These are phyloP conservation scores for Griposia aprilina DNA, from an alignment of 2,888 invertebrate species.

Conservation along the genomic window DNA sequence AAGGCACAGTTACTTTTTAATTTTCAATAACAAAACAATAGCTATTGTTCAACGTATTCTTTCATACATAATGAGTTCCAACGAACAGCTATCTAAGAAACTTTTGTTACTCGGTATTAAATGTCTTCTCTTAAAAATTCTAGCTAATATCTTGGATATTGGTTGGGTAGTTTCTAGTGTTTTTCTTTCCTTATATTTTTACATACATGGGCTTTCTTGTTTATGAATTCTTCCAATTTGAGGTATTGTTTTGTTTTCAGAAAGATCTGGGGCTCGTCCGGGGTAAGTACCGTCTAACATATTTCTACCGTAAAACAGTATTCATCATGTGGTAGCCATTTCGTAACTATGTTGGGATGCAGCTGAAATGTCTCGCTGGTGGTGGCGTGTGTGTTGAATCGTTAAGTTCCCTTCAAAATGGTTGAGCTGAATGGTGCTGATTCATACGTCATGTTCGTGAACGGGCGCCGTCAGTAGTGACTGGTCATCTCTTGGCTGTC, in stretches of 20 bases:
- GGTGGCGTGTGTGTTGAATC: no score
- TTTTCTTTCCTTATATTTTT: conserved; percentile 13
- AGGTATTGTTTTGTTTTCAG: conserved; percentile 1
- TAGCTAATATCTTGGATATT: conserved; percentile 49
- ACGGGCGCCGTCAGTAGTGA: no score
- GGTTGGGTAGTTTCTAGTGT: conserved; percentile 14
- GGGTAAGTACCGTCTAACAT: background rate
- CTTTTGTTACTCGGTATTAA: conserved; percentile 60
- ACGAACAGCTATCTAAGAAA: conserved; percentile 53
- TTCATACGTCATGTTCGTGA: no score
- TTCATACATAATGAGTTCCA: conserved; percentile 54
- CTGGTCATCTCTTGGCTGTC: no score
- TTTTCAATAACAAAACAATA: conserved; percentile 58
- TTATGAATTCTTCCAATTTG: background rate
- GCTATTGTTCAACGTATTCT: conserved; percentile 43
- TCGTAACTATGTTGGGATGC: background rate
- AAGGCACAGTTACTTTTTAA: conserved; percentile 41
- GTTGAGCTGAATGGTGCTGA: no score
- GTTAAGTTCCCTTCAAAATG: no score
- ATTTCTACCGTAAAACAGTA: background rate
- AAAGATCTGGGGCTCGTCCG: background rate
- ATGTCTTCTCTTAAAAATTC: conserved; percentile 50
- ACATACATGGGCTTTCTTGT: conserved; percentile 1
- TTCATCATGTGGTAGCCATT: background rate
- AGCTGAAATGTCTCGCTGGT: no score